Evolutionary conservation across 2,113 vertebrate species (phyloP).

Genomic region (Gobius niger): DNA sequence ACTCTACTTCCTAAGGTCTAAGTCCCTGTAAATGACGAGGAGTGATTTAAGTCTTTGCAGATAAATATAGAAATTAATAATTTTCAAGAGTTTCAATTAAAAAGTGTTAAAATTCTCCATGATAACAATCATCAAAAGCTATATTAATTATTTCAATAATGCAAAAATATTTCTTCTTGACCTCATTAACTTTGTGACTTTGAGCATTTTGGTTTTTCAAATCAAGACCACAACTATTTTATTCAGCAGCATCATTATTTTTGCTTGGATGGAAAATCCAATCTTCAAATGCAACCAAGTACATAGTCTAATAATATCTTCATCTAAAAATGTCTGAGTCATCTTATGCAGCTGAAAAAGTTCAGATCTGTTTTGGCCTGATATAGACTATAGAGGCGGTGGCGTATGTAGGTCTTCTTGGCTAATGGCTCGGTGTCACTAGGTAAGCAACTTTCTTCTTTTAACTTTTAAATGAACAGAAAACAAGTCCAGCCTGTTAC

Average conservation of each 20-base stretch:
- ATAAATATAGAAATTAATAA: too few species aligned
- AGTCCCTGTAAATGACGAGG: too few species aligned
- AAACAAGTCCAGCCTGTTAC: too few species aligned
- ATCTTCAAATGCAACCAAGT: constrained; percentile 5
- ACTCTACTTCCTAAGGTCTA: too few species aligned
- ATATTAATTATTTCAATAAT: too few species aligned
- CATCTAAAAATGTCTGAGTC: neutral
- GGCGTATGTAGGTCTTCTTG: neutral
- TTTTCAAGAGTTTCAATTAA: too few species aligned
- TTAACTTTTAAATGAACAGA: neutral
- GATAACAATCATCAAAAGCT: too few species aligned
- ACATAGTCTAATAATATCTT: neutral
- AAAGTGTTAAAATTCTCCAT: too few species aligned
- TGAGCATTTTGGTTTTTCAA: neutral
- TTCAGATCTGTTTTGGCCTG: neutral
- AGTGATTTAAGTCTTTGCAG: too few species aligned
- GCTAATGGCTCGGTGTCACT: neutral
- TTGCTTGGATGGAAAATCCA: constrained; percentile 2
- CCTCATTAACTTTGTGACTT: neutral
- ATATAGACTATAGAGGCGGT: neutral
- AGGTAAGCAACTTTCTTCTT: neutral
- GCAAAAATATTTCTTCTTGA: neutral
- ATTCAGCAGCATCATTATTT: constrained; percentile 1
- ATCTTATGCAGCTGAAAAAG: neutral
- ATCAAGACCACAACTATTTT: constrained; percentile 6